Evolutionary conservation across 1,140 invertebrate genomes (phyloP), one percentile per base, ranked within the genome.

Genomic region (Ips nitidus): DNA sequence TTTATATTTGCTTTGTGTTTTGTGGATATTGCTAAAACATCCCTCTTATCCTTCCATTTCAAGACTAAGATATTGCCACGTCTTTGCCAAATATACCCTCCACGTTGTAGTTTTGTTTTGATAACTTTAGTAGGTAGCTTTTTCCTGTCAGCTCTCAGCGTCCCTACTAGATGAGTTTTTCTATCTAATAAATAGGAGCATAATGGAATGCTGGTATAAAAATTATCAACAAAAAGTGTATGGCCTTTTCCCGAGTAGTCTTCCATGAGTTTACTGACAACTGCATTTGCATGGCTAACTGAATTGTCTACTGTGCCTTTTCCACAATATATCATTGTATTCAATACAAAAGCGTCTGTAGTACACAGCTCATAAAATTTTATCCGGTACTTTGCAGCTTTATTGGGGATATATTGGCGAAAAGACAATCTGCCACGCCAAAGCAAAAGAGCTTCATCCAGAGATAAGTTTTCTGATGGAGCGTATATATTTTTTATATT

Each of bases 81-180:
- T 77, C 76, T 76, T 77, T 81, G 71, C 68, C 66, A 73, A 39
- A 73, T 43, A 45, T 61, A 52, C 65, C 81, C 76, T 39, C 78
- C 77, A 75, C 70, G 72, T 73, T 80, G 78, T 60, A 82, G 73
- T 69, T 78, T 82, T 55, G 71, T 67, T 52, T 71, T 70, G 58
- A 77, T 73, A 6, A 81, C 72, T 55, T 75, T 72, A 71, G 78
- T 77, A 41, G 80, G 78, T 42, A 79, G 71, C 64, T 73, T 71
- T 75, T 78, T 79, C 57, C 77, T 70, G 69, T 80, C 79, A 71
- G 75, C 74, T 61, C 75, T 73, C 61, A 84, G 60, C 69, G 80
- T 84, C 59, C 82, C 81, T 68, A 81, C 72, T 7, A 81, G 74
- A 79, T 84, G 79, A 6, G 79, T 84, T 69, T 83, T 43, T 69